These are phyloP conservation scores for Calycopis cecrops DNA, from an alignment of 1,140 invertebrate genomes.

Conservation along the genomic window DNA sequence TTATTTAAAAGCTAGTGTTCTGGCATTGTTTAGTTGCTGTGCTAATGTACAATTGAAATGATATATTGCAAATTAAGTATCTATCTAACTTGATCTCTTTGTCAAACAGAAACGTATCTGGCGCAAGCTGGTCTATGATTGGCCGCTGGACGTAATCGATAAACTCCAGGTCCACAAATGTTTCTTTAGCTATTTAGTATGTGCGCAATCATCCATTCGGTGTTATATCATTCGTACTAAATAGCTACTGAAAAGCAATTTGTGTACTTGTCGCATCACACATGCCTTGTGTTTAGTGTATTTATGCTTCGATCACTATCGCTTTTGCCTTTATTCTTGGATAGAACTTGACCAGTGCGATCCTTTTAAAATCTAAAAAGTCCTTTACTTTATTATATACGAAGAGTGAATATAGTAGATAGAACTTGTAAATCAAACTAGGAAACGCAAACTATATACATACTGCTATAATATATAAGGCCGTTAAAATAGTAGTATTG, in stretches of 20 bases:
- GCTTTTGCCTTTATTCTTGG: not conserved
- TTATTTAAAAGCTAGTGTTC: constrained; percentile 26
- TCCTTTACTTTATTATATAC: too few species aligned
- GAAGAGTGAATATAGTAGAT: too few species aligned
- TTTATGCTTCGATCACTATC: not conserved
- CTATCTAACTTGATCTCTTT: constrained; percentile 35
- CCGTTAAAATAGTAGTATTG: too few species aligned
- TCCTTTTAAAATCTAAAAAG: too few species aligned
- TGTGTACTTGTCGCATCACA: constrained; percentile 36
- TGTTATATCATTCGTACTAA: constrained; percentile 49
- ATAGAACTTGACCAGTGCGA: too few species aligned
- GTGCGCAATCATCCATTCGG: constrained; percentile 47
- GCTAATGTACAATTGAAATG: constrained; percentile 8
- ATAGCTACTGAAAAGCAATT: constrained; percentile 53
- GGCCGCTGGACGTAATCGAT: constrained; percentile 49
- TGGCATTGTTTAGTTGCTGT: constrained; percentile 27
- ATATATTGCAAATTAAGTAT: too few species aligned
- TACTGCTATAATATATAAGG: too few species aligned
- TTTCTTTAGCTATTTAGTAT: constrained; percentile 57
- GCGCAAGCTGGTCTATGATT: constrained; percentile 52
- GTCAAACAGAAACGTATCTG: constrained; percentile 47
- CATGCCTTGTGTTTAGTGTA: constrained; percentile 13
- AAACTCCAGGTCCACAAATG: constrained; percentile 51
- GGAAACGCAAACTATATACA: too few species aligned
- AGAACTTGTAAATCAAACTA: too few species aligned